Evolutionary conservation across 2,888 invertebrate genomes (phyloP), one percentile per base, ranked within the genome.

Genomic region (Papilio demoleus): DNA sequence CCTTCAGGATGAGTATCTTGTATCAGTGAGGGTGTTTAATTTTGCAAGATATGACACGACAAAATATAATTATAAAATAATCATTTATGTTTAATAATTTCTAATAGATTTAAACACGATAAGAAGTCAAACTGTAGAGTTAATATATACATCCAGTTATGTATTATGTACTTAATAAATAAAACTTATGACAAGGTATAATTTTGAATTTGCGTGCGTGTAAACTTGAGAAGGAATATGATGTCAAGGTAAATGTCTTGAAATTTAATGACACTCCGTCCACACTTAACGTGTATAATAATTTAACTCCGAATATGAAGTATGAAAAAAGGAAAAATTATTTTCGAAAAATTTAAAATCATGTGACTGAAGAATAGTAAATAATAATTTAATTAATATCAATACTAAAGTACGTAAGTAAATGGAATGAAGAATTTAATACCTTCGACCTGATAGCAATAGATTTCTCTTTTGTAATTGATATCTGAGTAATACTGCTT

Each of bases 381-480:
- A 4, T 40, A 8, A 45, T 45, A 2, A 45, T 45, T 17, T n/a
- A n/a, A 27, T 56, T 56, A 4, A 56, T 27, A 31, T 31, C 31
- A 31, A 56, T 31, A 27, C 31, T 56, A 53, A 31, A 12, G 50
- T 53, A 47, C n/a, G 12, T 4, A 53, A 14, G 50, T 27, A 53
- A 53, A 22, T 27, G 53, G 17, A 17, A 56, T 31, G 17, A 56
- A 56, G 8, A 31, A 56, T 56, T 38, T 47, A 12, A 27, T 42
- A 58, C 22, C 22, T 19, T 65, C 42, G 31, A 58, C 65, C 27
- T n/a, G 34, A 40, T 31, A 24, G 45, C 12, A 31, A 36, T 63
- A 50, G 47, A 47, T 63, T 63, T 47, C 34, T 17, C 63, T 47
- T 47, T 63, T 63, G 45, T 63, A 19, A 63, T 50, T 63, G 53